Percentiles rank a stretch among this genome's conserved stretches.
phyloP scores from a whole-genome alignment of 2,797 vertebrate genomes.

The Hirundo rustica region DNA sequence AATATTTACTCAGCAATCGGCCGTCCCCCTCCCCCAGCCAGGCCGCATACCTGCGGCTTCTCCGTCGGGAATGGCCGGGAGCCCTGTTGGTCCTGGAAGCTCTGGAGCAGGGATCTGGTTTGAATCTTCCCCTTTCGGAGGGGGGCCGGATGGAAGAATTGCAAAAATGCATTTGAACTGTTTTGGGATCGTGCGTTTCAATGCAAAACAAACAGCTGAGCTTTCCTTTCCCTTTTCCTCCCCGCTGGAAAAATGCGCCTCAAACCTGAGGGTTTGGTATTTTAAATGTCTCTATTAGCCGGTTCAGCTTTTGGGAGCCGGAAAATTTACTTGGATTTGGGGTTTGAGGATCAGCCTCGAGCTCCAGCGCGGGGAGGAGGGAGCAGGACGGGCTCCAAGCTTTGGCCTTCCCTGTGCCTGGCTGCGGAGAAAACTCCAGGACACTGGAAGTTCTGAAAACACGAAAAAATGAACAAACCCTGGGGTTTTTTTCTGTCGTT shows the following conservation, averaged over 20 bases:
- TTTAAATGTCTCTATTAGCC: neutral
- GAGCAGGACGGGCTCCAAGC: neutral
- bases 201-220: neutral
- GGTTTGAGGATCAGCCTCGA: neutral
- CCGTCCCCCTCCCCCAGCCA: neutral
- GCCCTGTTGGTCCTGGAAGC: neutral
- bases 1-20: constrained; percentile 48
- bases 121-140: neutral
- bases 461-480: neutral
- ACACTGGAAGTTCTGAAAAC: neutral
- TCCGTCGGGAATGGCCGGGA: neutral
- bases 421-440: neutral
- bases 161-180: constrained; percentile 48
- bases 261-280: neutral
- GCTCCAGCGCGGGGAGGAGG: neutral
- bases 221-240: neutral
- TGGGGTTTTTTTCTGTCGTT: neutral
- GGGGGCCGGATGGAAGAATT: constrained; percentile 32
- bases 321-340: neutral
- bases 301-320: neutral
- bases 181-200: neutral
- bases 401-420: neutral
- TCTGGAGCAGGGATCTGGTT: constrained; percentile 11
- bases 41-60: constrained; percentile 58
- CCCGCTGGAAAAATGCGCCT: neutral